A percentile compares a stretch with the other conserved stretches of the same genome.
These are phyloP conservation scores for Camelus bactrianus DNA, from an alignment of 2,113 vertebrate genomes.

Conservation along the genomic window DNA sequence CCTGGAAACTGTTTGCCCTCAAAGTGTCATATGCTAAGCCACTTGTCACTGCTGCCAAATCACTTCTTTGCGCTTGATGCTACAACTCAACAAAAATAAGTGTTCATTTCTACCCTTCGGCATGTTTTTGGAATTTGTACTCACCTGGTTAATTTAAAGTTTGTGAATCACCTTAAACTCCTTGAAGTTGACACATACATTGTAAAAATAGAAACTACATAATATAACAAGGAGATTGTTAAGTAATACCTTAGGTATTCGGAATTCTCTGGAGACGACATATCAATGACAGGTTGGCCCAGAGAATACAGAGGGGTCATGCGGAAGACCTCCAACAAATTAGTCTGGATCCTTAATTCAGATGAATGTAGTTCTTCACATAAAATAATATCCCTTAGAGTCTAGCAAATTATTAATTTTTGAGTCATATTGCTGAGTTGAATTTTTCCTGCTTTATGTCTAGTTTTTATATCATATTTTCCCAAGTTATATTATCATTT, in stretches of 20 bases:
- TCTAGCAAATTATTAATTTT: conserved; percentile 23
- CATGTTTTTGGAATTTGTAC: conserved; percentile 49
- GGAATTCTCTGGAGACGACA: not conserved
- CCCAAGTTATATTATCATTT: not conserved
- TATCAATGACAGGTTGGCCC: not conserved
- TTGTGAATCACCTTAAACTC: conserved; percentile 54
- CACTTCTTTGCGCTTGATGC: not conserved
- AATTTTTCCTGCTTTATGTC: not conserved
- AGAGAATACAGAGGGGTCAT: not conserved
- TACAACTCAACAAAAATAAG: conserved; percentile 56
- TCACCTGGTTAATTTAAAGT: conserved; percentile 57
- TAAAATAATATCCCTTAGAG: not conserved
- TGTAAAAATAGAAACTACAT: conserved; percentile 48
- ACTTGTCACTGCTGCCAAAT: conserved; percentile 64
- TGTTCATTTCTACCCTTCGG: conserved; percentile 25
- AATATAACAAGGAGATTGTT: not conserved
- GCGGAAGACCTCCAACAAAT: not conserved
- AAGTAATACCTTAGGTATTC: not conserved
- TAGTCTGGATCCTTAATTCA: not conserved
- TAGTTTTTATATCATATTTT: not conserved
- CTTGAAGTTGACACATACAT: conserved; percentile 40
- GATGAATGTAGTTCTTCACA: not conserved
- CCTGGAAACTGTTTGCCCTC: conserved; percentile 55
- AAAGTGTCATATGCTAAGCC: conserved; percentile 67
- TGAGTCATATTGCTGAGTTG: not conserved